phyloP scores from a whole-genome alignment of 2,113 vertebrate genomes.

The cat (Felis catus) region DNA sequence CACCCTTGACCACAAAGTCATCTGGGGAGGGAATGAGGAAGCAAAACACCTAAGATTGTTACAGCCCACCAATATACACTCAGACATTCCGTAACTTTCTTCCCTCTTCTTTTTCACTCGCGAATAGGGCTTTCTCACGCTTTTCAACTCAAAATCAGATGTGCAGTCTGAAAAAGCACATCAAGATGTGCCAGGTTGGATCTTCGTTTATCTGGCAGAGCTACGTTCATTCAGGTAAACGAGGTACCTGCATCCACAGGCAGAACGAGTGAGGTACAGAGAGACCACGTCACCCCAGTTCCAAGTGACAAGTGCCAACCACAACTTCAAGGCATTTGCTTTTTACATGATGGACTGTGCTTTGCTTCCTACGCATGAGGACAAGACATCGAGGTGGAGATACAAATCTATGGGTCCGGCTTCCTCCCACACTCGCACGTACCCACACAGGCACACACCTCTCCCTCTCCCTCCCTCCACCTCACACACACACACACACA shows the following conservation, averaged over 20 bases:
- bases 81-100: background rate
- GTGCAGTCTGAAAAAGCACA: background rate
- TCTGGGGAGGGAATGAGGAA: background rate
- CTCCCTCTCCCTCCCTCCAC: too few species aligned
- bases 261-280: background rate
- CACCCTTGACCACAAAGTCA: background rate
- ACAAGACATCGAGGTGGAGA: background rate
- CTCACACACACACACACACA: too few species aligned
- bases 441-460: rapidly evolving
- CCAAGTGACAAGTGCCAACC: background rate
- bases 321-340: background rate
- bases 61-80: background rate
- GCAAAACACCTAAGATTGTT: background rate
- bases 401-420: background rate
- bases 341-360: background rate
- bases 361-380: background rate
- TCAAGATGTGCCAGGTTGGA: background rate
- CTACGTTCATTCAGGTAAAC: background rate
- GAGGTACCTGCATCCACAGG: background rate
- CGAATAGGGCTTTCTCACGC: background rate
- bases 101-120: background rate
- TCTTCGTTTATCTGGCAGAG: background rate
- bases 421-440: too few species aligned
- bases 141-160: background rate
- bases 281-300: background rate